A percentile compares a stretch with the other conserved stretches of the same genome.
These are phyloP conservation scores for Hemibagrus wyckioides DNA, from an alignment of 2,113 vertebrate genomes.

Conservation along the genomic window DNA sequence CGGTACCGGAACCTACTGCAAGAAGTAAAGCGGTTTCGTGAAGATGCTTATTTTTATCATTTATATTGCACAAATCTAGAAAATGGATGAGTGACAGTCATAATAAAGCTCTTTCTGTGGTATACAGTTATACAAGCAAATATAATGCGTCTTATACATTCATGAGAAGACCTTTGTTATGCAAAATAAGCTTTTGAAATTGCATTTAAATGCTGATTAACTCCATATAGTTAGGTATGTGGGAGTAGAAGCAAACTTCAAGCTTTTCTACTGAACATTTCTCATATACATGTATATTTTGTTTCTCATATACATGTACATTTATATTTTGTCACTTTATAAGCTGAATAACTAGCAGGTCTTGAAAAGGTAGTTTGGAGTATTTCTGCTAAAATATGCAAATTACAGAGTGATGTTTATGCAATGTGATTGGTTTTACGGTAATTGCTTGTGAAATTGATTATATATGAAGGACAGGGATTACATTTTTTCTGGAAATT, in stretches of 20 bases:
- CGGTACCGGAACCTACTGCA: too few relatives aligned
- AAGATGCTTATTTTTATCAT: neutral
- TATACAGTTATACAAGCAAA: neutral
- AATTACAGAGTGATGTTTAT: neutral
- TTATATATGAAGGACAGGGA: neutral
- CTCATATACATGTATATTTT: neutral
- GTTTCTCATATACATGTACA: too few relatives aligned
- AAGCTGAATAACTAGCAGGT: too few relatives aligned
- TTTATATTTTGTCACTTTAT: too few relatives aligned
- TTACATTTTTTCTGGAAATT: neutral
- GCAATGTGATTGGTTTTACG: neutral
- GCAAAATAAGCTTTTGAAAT: neutral
- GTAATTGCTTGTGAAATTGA: neutral
- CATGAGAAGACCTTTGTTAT: neutral
- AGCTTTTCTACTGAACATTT: neutral
- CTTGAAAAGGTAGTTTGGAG: neutral
- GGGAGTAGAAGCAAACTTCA: neutral
- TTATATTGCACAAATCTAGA: neutral
- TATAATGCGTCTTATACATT: neutral
- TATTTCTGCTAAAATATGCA: neutral
- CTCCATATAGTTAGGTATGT: neutral
- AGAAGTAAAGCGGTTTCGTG: neutral
- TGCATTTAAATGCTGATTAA: neutral
- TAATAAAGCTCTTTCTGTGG: neutral
- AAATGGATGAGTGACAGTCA: neutral